These are phyloP conservation scores for Manacus vitellinus DNA, from an alignment of 2,113 vertebrate genomes.

Conservation along the genomic window DNA sequence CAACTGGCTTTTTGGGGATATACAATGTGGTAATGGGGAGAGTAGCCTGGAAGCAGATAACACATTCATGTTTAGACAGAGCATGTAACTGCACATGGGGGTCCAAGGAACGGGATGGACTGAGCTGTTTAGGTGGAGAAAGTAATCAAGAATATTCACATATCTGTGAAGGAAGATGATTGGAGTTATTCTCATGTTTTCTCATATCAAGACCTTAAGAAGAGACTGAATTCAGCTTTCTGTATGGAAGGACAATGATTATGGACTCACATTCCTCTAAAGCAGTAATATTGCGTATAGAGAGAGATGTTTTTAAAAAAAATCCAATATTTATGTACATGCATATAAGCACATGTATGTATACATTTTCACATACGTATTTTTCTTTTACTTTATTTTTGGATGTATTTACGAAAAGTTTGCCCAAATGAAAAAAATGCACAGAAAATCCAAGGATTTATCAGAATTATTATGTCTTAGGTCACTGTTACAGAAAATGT, in stretches of 20 bases:
- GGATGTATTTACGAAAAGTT: not conserved
- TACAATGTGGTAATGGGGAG: rapidly evolving
- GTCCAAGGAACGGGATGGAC: rapidly evolving
- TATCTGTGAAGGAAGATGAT: not conserved
- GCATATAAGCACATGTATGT: not conserved
- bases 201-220: not conserved
- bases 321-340: not conserved
- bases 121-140: not conserved
- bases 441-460: not conserved
- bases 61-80: not conserved
- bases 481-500: not conserved
- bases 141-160: not conserved
- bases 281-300: not conserved
- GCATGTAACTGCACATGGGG: rapidly evolving
- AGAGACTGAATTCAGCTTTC: not conserved
- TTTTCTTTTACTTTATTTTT: not conserved
- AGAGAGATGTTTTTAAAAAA: not conserved
- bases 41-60: not conserved
- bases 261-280: not conserved
- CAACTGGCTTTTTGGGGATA: not conserved
- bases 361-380: not conserved
- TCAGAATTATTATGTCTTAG: not conserved
- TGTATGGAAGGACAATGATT: not conserved
- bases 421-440: not conserved
- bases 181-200: not conserved